Evolutionary conservation across 2,113 vertebrate genomes (phyloP).

Genomic region (Caloenas nicobarica): DNA sequence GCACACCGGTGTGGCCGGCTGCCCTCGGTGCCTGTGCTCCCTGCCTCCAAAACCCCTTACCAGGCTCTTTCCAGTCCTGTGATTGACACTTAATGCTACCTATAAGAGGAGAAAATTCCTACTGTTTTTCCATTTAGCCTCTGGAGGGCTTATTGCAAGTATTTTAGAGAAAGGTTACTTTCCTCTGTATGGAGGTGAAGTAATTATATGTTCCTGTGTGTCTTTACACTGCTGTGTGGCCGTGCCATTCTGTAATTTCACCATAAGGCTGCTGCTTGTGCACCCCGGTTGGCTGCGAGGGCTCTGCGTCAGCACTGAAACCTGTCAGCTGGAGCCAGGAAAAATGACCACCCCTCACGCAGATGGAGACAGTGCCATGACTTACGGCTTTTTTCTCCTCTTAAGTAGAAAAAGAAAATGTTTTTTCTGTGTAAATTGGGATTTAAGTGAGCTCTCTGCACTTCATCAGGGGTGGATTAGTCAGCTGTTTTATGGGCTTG

Average conservation of each 20-base stretch:
- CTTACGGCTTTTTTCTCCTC: not conserved
- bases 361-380: not conserved
- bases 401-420: not conserved
- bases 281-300: not conserved
- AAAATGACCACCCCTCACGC: not conserved
- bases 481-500: not conserved
- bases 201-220: constrained; percentile 41
- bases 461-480: constrained; percentile 1
- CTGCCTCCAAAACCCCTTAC: not conserved
- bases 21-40: not conserved
- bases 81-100: constrained; percentile 26
- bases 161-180: constrained; percentile 31
- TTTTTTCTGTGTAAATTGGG: not conserved
- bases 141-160: not conserved
- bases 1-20: fast-evolving
- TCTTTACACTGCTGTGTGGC: not conserved
- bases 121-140: constrained; percentile 51
- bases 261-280: not conserved
- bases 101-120: constrained; percentile 20
- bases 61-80: not conserved
- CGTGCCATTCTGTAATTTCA: not conserved
- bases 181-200: constrained; percentile 12
- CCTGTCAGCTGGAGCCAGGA: constrained; percentile 1
- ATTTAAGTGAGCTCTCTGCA: not conserved
- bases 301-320: not conserved